Base-by-base conservation (phyloP, 2,888 invertebrate species). In the Drosophila niveifrons region DNA sequence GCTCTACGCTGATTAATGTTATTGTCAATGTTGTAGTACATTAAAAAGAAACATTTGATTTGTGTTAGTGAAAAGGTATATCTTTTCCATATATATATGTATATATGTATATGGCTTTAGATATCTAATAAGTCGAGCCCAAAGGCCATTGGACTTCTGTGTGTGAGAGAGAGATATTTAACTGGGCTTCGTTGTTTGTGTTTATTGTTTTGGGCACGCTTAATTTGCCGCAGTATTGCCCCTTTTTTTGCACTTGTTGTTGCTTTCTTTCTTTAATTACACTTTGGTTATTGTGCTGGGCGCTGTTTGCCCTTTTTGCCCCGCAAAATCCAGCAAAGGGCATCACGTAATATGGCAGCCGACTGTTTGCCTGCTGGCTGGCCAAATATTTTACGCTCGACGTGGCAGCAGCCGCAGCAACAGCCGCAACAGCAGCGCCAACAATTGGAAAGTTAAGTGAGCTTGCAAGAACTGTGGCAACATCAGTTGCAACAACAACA, bases 351-450 rank as follows among this genome's bases (percentile, higher is more conserved):
- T 39, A 43, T 29, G 58, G 34, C 28, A 50, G 31, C 11, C 3
- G 34, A 11, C 36, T 36, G 36, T 36, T 36, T 36, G 36, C 34
- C 34, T 11, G 34, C 34, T 31, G 31, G 50, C 46, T 78, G 75
- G 56, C 65, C 64, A 70, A 78, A 78, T 75, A 82, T 82, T 70
- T 75, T 63, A 61, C 67, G 75, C 82, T 82, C 65, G 62, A 80
- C 51, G 52, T 72, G 78, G 69, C 63, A 52, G 23, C 48, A 44
- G 43, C 57, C 62, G 28, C 53, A 43, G 23, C 61, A 72, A 39
- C 46, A 46, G 15, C 52, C 63, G 28, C 39, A 53, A 28, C 55
- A 39, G 36, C 47, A 51, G 46, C 52, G 66, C 46, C 57, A 78
- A 66, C 66, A 64, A 75, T 63, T 63, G 34, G 13, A 47, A 56